These are phyloP conservation scores for Stegodyphus dumicola DNA, from an alignment of 1,140 invertebrate species.

Conservation along the genomic window DNA sequence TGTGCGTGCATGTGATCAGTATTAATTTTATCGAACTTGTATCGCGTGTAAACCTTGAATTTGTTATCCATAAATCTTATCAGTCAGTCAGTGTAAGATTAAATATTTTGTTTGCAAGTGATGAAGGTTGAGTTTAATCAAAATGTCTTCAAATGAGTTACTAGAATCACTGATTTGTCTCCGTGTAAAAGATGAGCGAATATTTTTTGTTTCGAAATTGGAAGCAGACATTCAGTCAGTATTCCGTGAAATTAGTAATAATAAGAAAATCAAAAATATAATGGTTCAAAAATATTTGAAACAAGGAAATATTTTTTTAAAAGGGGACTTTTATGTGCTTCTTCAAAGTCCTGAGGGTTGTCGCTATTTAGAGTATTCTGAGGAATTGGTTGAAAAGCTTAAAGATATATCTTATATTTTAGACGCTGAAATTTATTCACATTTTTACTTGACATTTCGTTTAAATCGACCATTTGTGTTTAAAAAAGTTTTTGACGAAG, in stretches of 20 bases:
- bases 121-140: too few relatives aligned
- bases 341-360: not conserved
- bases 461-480: conserved; percentile 13
- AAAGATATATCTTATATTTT: conserved; percentile 2
- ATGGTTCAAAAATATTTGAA: conserved; percentile 4
- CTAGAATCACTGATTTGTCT: too few relatives aligned
- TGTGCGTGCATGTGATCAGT: too few relatives aligned
- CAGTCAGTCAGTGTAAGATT: too few relatives aligned
- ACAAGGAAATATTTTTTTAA: conserved; percentile 34
- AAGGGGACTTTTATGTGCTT: conserved; percentile 27
- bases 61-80: too few relatives aligned
- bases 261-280: not conserved
- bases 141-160: too few relatives aligned
- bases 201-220: not conserved
- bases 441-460: conserved; percentile 18
- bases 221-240: conserved; percentile 35
- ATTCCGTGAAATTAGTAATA: conserved; percentile 10
- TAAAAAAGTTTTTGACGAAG: not conserved
- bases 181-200: too few relatives aligned
- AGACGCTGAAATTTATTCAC: conserved; percentile 8
- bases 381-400: conserved; percentile 12
- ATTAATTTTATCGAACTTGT: too few relatives aligned
- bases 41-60: too few relatives aligned
- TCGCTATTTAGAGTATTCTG: not conserved
- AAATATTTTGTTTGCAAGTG: too few relatives aligned